Conservation (phyloP, 2,888 invertebrate genomes). For the Melinopterus prodromus region DNA sequence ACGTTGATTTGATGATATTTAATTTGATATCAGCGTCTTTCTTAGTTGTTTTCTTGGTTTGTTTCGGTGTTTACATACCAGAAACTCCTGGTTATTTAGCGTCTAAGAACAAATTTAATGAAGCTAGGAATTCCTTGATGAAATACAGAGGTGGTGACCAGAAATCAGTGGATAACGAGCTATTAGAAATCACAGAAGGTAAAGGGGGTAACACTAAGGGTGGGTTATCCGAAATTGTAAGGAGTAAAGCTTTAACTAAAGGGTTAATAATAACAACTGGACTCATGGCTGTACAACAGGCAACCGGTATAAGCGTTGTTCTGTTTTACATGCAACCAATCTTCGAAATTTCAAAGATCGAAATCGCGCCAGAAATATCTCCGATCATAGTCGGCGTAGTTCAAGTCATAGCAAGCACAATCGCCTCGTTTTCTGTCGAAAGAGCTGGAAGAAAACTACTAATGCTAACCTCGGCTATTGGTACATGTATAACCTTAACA, state of each 20-base stretch:
- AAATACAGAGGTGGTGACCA: conserved; percentile 72
- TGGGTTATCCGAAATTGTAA: conserved; percentile 58
- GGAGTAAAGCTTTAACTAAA: conserved; percentile 75
- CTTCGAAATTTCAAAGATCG: conserved; percentile 72
- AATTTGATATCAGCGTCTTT: conserved; percentile 30
- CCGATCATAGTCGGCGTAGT: conserved; percentile 80
- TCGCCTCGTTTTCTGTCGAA: conserved; percentile 81
- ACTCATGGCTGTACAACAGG: conserved; percentile 73
- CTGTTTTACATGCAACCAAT: conserved; percentile 80
- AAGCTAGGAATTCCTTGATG: conserved; percentile 67
- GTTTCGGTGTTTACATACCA: conserved; percentile 33
- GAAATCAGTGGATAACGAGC: conserved; percentile 70
- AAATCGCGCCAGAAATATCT: conserved; percentile 67
- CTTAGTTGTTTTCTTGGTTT: conserved; percentile 30
- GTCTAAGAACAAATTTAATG: conserved; percentile 58
- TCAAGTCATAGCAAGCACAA: conserved; percentile 73
- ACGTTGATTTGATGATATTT: conserved; percentile 28
- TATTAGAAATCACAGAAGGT: conserved; percentile 62
- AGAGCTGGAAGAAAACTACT: conserved; percentile 75
- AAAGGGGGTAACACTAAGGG: conserved; percentile 61
- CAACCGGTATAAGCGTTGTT: conserved; percentile 82
- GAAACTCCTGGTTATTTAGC: conserved; percentile 40
- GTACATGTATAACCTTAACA: conserved; percentile 72
- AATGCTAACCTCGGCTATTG: conserved; percentile 72
- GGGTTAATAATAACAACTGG: conserved; percentile 75